phyloP scores from a whole-genome alignment of 2,888 invertebrate genomes.

The Abrostola triplasia region DNA sequence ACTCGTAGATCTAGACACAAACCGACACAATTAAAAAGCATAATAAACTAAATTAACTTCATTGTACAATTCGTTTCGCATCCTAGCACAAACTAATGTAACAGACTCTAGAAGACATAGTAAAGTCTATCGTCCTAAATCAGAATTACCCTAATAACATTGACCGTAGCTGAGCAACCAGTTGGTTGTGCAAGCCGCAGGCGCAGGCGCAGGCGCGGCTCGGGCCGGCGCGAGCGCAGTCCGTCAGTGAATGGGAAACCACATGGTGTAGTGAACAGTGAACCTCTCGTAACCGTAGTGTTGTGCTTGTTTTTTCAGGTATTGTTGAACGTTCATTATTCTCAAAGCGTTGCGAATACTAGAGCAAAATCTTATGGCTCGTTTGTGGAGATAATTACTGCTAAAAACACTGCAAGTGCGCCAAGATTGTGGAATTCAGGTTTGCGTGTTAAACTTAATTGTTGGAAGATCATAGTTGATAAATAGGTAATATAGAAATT shows the following conservation, averaged over 20 bases:
- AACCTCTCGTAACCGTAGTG: slow-evolving; percentile 42
- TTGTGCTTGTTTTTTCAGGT: slow-evolving; percentile 45
- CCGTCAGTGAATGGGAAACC: slow-evolving; percentile 54
- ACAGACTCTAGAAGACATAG: neutral
- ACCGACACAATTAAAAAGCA: too few species aligned
- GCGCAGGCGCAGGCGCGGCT: slow-evolving; percentile 43
- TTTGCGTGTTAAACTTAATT: slow-evolving; percentile 22
- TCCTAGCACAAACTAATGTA: neutral
- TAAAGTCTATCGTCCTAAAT: slow-evolving; percentile 47
- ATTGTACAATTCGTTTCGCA: neutral
- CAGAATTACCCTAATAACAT: slow-evolving; percentile 66
- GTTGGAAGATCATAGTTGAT: slow-evolving; percentile 9
- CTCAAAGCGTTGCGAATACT: slow-evolving; percentile 17
- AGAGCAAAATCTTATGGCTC: slow-evolving; percentile 10
- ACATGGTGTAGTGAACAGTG: slow-evolving; percentile 56
- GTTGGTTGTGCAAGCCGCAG: slow-evolving; percentile 52
- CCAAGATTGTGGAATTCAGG: slow-evolving; percentile 12
- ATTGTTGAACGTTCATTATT: slow-evolving; percentile 42
- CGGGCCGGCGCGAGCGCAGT: slow-evolving; percentile 54
- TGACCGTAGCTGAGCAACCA: slow-evolving; percentile 61
- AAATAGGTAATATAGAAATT: slow-evolving; percentile 10
- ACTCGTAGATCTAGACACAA: too few species aligned
- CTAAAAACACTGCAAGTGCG: slow-evolving; percentile 8
- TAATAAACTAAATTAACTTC: too few species aligned
- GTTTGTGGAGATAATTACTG: slow-evolving; percentile 8